Percentiles rank a stretch among this genome's conserved stretches.
Evolutionary conservation across 2,113 vertebrate species (phyloP).

Genomic region (pig (Sus scrofa)): T2T-Sscrofa CM000818.6:73869001-73869500

Average conservation of each 20-base stretch:
- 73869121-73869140: conserved; percentile 87
- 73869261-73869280: conserved; percentile 86
- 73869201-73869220: conserved; percentile 68
- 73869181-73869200: conserved; percentile 78
- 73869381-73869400: conserved; percentile 68
- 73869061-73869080: conserved; percentile 51
- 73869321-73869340: conserved; percentile 85
- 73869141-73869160: conserved; percentile 81
- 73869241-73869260: conserved; percentile 83
- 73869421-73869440: conserved; percentile 68
- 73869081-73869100: conserved; percentile 56
- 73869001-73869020: conserved; percentile 38
- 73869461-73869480: conserved; percentile 78
- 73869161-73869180: conserved; percentile 73
- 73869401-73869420: conserved; percentile 69
- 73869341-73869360: conserved; percentile 79
- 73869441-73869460: conserved; percentile 55
- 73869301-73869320: conserved; percentile 87
- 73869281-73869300: conserved; percentile 83
- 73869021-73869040: conserved; percentile 13
- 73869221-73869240: conserved; percentile 78
- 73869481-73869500: conserved; percentile 59
- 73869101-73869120: conserved; percentile 71
- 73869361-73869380: conserved; percentile 79
- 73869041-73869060: conserved; percentile 24